These are phyloP conservation scores for Octomys mimax DNA, from an alignment of 2,797 vertebrate species.

Conservation along the genomic window DNA sequence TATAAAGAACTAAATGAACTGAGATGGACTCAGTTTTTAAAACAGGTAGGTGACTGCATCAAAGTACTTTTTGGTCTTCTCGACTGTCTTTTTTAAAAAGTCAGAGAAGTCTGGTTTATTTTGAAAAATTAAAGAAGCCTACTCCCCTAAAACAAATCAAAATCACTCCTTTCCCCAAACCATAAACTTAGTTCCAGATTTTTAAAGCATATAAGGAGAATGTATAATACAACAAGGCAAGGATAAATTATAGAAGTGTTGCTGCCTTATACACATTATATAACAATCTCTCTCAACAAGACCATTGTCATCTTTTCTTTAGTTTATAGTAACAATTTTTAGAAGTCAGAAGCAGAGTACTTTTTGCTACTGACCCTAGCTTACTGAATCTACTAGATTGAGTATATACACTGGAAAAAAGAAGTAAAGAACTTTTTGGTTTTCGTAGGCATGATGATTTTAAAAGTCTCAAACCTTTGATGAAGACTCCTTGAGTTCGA, in stretches of 20 bases:
- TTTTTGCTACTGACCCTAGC: conserved; percentile 28
- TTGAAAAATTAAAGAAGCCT: conserved; percentile 67
- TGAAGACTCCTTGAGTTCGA: conserved; percentile 98
- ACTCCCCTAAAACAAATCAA: conserved; percentile 64
- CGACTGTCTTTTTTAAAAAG: conserved; percentile 6
- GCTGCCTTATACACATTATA: conserved; percentile 61
- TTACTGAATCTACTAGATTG: conserved; percentile 67
- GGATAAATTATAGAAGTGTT: conserved; percentile 69
- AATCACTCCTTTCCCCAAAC: conserved; percentile 43
- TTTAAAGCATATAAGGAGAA: conserved; percentile 67
- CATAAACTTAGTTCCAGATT: conserved; percentile 59
- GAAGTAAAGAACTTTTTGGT: conserved; percentile 79
- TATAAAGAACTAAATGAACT: conserved; percentile 61
- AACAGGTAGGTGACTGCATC: conserved; percentile 60
- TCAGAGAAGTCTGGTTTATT: conserved; percentile 59
- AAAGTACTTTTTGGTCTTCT: conserved; percentile 59
- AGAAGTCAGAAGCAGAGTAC: conserved; percentile 45
- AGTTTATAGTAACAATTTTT: conserved; percentile 62
- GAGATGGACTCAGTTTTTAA: conserved; percentile 61
- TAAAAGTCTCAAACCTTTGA: conserved; percentile 97
- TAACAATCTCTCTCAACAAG: conserved; percentile 69
- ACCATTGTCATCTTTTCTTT: conserved; percentile 50
- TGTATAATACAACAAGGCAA: conserved; percentile 62
- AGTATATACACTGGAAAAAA: conserved; percentile 75
- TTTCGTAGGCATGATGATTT: conserved; percentile 86